Conservation (phyloP, 2,113 vertebrate genomes). For the Catharus fuscescens region DNA sequence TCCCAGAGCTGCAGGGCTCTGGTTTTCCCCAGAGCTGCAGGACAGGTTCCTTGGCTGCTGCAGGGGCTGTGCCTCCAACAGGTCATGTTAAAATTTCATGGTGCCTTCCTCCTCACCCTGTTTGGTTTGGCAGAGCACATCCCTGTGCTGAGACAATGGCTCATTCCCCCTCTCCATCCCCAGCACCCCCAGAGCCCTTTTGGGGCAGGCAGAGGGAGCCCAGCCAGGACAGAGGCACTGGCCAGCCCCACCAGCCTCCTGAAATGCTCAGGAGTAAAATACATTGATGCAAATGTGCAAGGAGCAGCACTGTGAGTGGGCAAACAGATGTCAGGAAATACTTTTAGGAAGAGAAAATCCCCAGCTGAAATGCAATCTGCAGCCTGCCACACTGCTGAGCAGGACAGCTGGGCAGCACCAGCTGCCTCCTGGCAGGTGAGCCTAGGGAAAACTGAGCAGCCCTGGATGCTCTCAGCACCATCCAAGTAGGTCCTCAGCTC, state of each 20-base stretch:
- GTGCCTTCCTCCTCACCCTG: background rate
- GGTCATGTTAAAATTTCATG: background rate
- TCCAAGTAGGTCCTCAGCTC: background rate
- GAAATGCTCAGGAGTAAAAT: background rate
- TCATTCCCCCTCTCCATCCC: rapidly evolving
- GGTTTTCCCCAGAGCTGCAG: background rate
- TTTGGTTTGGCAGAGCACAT: background rate
- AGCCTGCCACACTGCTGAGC: background rate
- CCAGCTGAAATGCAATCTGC: background rate
- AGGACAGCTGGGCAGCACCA: background rate
- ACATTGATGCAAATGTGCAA: rapidly evolving
- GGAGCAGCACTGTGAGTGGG: background rate
- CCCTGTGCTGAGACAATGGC: background rate
- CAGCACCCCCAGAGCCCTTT: background rate
- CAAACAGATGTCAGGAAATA: background rate
- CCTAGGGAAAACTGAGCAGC: background rate
- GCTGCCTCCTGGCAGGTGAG: background rate
- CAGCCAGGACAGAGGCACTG: background rate
- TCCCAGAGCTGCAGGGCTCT: background rate
- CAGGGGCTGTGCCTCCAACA: background rate
- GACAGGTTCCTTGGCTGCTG: background rate
- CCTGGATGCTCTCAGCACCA: background rate
- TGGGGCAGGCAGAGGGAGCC: background rate
- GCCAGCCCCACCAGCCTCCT: background rate
- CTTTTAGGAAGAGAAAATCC: background rate